phyloP scores from a whole-genome alignment of 2,113 vertebrate species.

The Nycticebus coucang region DNA sequence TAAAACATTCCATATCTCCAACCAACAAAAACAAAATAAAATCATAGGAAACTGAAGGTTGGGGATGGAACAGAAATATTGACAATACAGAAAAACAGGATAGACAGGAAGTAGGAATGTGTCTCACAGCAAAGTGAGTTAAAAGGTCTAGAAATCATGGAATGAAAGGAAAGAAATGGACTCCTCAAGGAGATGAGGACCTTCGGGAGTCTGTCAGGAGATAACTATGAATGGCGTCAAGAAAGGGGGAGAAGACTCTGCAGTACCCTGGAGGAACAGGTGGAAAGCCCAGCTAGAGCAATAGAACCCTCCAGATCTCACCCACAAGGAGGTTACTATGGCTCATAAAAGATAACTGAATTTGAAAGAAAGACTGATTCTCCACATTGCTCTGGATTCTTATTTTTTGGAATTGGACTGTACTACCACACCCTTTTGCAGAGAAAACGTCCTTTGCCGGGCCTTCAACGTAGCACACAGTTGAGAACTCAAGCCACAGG shows the following conservation, averaged over 20 bases:
- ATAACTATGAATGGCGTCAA: neutral
- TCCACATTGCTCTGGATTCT: slow-evolving; percentile 33
- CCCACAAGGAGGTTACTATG: neutral
- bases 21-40: neutral
- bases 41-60: neutral
- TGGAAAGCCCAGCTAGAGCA: neutral
- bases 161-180: neutral
- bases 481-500: neutral
- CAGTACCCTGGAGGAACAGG: neutral
- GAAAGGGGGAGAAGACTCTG: neutral
- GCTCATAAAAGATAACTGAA: neutral
- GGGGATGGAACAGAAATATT: neutral
- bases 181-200: neutral
- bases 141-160: neutral
- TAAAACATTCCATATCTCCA: neutral
- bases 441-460: neutral
- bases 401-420: neutral
- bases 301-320: neutral
- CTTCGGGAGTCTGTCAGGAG: neutral
- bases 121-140: neutral
- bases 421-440: neutral
- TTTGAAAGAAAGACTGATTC: neutral
- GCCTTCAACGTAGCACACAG: neutral
- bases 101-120: neutral
- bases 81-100: neutral